Evolutionary conservation across 1,140 invertebrate species (phyloP).

Genomic region (Pteromalus puparum): DNA sequence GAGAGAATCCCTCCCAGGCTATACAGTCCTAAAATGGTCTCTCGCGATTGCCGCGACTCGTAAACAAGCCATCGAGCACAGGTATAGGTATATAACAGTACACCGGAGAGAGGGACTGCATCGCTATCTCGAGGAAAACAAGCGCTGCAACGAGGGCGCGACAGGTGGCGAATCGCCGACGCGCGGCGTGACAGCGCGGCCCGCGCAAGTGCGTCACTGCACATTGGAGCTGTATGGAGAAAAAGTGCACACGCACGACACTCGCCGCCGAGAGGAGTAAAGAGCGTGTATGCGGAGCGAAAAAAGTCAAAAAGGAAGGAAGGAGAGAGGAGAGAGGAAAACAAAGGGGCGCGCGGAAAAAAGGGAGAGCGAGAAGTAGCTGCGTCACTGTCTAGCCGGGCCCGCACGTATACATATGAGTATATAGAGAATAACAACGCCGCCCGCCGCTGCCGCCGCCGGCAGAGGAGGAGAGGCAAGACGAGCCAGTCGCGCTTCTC

Average conservation of each 20-base stretch:
- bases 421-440: neutral
- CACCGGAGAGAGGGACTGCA: no score
- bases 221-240: neutral
- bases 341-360: constrained; percentile 43
- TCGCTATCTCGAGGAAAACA: neutral
- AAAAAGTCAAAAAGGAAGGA: neutral
- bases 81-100: no score
- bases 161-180: constrained; percentile 16
- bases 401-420: neutral
- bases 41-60: neutral
- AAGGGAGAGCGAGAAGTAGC: constrained; percentile 49
- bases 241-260: neutral
- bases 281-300: no score
- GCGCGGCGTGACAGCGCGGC: neutral
- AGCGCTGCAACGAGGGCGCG: neutral
- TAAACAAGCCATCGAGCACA: neutral
- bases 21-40: neutral
- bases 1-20: neutral
- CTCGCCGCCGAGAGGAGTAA: neutral
- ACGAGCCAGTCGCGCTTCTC: neutral
- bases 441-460: neutral
- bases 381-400: neutral
- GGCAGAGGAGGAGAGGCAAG: constrained; percentile 36
- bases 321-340: constrained; percentile 44
- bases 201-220: neutral